Conservation (phyloP, 2,797 vertebrate species). For the Poecilia picta region DNA sequence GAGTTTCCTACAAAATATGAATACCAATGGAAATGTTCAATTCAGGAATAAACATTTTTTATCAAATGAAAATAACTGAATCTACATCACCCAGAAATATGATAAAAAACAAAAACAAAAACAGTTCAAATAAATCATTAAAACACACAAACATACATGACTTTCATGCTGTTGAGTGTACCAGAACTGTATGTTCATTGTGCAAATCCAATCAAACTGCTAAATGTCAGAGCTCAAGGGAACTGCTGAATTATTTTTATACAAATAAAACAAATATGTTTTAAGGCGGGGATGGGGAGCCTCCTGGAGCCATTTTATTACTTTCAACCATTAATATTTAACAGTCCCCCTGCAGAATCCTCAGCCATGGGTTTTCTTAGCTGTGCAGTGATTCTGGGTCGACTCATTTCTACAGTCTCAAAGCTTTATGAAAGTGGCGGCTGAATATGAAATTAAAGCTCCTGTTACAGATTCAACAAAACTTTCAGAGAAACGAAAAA, state of each 20-base stretch:
- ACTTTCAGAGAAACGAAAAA: neutral
- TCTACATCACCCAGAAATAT: neutral
- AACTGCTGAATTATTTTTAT: neutral
- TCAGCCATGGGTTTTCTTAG: neutral
- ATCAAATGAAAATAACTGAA: neutral
- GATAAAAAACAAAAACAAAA: neutral
- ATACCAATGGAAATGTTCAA: neutral
- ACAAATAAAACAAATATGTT: neutral
- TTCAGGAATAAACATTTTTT: neutral
- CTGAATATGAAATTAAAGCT: constrained; percentile 35
- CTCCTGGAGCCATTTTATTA: neutral
- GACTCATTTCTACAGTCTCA: neutral
- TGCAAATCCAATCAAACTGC: constrained; percentile 1
- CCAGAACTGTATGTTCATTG: neutral
- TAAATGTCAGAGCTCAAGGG: neutral
- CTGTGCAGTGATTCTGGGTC: neutral
- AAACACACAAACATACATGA: neutral
- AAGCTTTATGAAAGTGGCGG: constrained; percentile 5
- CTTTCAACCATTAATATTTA: neutral
- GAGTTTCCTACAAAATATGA: neutral
- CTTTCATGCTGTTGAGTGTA: neutral
- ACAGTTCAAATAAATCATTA: neutral
- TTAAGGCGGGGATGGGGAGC: neutral
- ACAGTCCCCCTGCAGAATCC: neutral
- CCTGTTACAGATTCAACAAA: constrained; percentile 13